phyloP scores from a whole-genome alignment of 1,140 invertebrate species.

The Microplitis demolitor region DNA sequence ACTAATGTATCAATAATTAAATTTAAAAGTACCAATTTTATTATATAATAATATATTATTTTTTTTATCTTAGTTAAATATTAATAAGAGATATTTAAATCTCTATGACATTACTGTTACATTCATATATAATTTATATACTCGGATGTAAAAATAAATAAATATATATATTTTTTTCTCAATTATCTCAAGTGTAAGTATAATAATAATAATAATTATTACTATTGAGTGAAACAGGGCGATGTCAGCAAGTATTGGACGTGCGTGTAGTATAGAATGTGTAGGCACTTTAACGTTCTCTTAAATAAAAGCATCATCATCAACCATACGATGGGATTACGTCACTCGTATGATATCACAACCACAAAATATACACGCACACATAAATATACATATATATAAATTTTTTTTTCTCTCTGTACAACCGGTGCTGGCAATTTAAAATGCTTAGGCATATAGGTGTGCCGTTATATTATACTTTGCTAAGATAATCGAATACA shows the following conservation, averaged over 20 bases:
- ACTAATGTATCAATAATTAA: background rate
- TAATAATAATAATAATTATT: background rate
- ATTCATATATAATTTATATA: background rate
- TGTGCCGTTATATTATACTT: slow-evolving; percentile 1
- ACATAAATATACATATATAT: background rate
- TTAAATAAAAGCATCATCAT: slow-evolving; percentile 19
- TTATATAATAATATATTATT: background rate
- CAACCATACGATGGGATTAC: slow-evolving; percentile 35
- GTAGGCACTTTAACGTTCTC: background rate
- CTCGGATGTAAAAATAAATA: background rate
- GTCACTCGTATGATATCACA: slow-evolving; percentile 47
- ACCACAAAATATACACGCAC: slow-evolving; percentile 31
- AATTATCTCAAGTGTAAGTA: too few species aligned
- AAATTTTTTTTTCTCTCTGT: too few species aligned
- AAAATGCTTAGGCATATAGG: background rate
- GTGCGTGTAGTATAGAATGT: slow-evolving; percentile 20
- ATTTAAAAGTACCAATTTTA: background rate
- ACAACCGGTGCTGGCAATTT: background rate
- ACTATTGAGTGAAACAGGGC: slow-evolving; percentile 1
- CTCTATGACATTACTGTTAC: background rate
- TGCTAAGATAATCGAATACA: slow-evolving; percentile 7
- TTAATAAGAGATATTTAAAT: background rate
- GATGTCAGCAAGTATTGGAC: background rate
- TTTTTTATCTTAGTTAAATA: background rate
- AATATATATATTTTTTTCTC: too few species aligned